These are phyloP conservation scores for Gallinago paraguaiae DNA, from an alignment of 2,113 vertebrate species.

Conservation along the genomic window DNA sequence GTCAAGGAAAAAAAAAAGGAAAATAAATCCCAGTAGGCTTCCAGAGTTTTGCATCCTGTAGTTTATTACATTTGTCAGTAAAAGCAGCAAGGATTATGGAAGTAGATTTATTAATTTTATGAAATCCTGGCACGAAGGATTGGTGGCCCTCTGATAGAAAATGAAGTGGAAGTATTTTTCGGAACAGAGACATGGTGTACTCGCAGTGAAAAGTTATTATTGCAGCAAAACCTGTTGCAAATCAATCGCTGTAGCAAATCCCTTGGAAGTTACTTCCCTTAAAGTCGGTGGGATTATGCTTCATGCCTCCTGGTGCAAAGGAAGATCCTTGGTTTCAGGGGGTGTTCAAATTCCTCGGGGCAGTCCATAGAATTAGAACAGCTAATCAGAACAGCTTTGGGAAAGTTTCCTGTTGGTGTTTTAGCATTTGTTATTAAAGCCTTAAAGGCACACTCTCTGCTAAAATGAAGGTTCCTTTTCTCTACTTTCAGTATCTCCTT, in stretches of 20 bases:
- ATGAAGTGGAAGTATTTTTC: constrained; percentile 52
- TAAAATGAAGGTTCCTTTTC: neutral
- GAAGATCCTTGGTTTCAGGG: constrained; percentile 16
- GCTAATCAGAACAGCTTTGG: neutral
- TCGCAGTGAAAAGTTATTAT: constrained; percentile 49
- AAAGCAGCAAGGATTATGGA: constrained; percentile 71
- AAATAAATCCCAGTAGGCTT: constrained; percentile 62
- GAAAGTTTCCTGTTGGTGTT: constrained; percentile 16
- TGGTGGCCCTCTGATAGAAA: constrained; percentile 60
- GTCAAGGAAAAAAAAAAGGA: constrained; percentile 33
- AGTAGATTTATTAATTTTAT: constrained; percentile 75
- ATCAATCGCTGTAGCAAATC: constrained; percentile 23
- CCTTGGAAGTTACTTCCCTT: constrained; percentile 15
- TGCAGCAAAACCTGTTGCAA: constrained; percentile 39
- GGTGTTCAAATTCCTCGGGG: neutral
- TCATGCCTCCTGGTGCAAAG: neutral
- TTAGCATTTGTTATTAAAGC: neutral
- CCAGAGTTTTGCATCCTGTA: constrained; percentile 70
- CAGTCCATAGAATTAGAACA: neutral
- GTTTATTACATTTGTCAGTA: constrained; percentile 78
- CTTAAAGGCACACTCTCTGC: neutral
- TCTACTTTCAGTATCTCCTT: neutral
- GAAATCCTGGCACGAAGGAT: constrained; percentile 62
- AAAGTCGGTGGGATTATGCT: constrained; percentile 20
- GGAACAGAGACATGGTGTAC: constrained; percentile 41